Evolutionary conservation across 2,888 invertebrate species (phyloP).

Genomic region (Apodemia zela): DNA sequence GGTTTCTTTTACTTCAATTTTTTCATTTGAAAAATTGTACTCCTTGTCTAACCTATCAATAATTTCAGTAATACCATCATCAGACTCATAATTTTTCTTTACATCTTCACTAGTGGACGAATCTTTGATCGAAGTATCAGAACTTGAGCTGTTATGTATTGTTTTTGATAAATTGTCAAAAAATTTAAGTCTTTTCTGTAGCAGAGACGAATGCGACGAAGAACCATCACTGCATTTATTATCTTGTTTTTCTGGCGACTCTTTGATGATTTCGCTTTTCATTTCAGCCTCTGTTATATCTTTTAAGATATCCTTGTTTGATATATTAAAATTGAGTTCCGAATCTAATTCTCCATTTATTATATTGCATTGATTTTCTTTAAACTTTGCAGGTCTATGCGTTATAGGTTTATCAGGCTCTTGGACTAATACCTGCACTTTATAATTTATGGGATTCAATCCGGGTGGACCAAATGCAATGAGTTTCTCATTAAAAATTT

Average conservation of each 20-base stretch:
- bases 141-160: conserved; percentile 30
- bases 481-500: conserved; percentile 27
- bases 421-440: conserved; percentile 12
- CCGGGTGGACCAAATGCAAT: conserved; percentile 47
- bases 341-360: conserved; percentile 16
- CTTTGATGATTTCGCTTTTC: background rate
- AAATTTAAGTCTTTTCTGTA: conserved; percentile 37
- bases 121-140: conserved; percentile 40
- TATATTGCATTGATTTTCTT: conserved; percentile 2
- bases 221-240: conserved; percentile 17
- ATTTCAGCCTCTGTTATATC: background rate
- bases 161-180: conserved; percentile 29
- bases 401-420: background rate
- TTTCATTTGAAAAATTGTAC: conserved; percentile 26
- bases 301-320: conserved; percentile 12
- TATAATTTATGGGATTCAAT: conserved; percentile 17
- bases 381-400: background rate
- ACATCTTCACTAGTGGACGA: conserved; percentile 34
- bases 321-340: conserved; percentile 15
- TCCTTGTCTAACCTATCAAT: conserved; percentile 36
- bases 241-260: conserved; percentile 1
- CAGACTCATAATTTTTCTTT: conserved; percentile 34
- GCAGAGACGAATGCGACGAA: conserved; percentile 28
- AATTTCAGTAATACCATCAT: conserved; percentile 40
- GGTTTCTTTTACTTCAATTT: conserved; percentile 23